These are phyloP conservation scores for Helicoverpa assulta DNA, from an alignment of 2,888 invertebrate species.

Conservation along the genomic window DNA sequence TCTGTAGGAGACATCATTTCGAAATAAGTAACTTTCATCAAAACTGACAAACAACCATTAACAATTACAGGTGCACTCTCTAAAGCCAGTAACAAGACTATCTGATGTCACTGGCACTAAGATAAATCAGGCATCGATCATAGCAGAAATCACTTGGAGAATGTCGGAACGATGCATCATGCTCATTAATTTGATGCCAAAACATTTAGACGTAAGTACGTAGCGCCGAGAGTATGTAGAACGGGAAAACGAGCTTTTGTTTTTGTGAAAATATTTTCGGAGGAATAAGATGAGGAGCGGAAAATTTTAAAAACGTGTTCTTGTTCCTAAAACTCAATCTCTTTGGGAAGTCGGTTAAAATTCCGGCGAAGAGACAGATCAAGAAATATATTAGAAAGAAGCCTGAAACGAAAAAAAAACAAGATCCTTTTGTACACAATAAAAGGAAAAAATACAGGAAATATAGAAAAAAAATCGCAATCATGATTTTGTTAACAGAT, in stretches of 20 bases:
- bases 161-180: slow-evolving; percentile 17
- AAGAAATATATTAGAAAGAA: neutral
- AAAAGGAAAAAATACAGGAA: neutral
- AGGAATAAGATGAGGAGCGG: neutral
- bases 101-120: neutral
- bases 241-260: neutral
- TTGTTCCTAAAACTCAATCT: too few species aligned
- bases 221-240: slow-evolving; percentile 1
- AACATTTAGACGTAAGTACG: slow-evolving; percentile 3
- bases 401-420: too few species aligned
- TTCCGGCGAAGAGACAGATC: neutral
- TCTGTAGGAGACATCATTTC: too few species aligned
- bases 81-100: neutral
- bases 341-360: too few species aligned
- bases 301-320: neutral
- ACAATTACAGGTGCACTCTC: neutral
- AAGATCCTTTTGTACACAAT: neutral
- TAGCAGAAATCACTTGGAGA: slow-evolving; percentile 6
- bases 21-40: too few species aligned
- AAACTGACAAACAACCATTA: too few species aligned
- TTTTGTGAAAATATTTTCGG: slow-evolving; percentile 11
- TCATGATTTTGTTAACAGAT: neutral
- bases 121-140: slow-evolving; percentile 31
- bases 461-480: neutral
- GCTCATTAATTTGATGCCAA: slow-evolving; percentile 36